Percentiles rank a stretch among this genome's conserved stretches.
These are phyloP conservation scores for Halcyon badia DNA, from an alignment of 2,797 vertebrate genomes.

Conservation along the genomic window DNA sequence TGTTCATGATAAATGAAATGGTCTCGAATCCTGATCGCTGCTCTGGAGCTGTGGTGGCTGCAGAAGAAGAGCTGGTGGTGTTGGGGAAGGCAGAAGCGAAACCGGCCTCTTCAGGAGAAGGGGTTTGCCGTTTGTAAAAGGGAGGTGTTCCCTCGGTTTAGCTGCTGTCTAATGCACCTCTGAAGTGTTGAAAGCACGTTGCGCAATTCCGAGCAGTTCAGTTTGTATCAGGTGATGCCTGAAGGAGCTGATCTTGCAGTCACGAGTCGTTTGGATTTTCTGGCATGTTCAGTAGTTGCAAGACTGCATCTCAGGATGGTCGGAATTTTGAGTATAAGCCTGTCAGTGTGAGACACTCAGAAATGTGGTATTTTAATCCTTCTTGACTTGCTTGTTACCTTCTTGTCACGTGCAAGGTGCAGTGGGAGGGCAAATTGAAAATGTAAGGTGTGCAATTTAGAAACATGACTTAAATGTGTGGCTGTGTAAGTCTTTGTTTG, in stretches of 20 bases:
- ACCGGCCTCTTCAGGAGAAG: neutral
- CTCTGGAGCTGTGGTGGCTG: neutral
- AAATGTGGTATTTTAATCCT: neutral
- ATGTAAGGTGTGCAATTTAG: neutral
- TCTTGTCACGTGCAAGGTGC: neutral
- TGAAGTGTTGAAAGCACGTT: neutral
- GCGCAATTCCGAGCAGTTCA: rapidly evolving
- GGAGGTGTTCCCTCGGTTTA: neutral
- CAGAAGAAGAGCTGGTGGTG: no score
- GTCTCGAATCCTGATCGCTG: rapidly evolving
- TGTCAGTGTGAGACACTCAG: neutral
- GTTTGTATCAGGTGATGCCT: neutral
- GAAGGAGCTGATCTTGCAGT: neutral
- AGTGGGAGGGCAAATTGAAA: neutral
- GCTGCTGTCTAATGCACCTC: rapidly evolving
- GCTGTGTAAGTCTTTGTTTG: neutral
- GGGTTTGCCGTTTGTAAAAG: neutral
- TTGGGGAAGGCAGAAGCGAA: neutral
- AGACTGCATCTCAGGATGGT: neutral
- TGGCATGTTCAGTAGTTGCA: neutral
- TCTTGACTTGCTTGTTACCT: neutral
- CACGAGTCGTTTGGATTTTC: neutral
- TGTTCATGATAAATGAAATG: rapidly evolving
- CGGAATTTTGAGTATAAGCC: neutral
- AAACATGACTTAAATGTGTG: neutral